phyloP scores from a whole-genome alignment of 2,797 vertebrate species.

The Mionectes olivaceus region DNA sequence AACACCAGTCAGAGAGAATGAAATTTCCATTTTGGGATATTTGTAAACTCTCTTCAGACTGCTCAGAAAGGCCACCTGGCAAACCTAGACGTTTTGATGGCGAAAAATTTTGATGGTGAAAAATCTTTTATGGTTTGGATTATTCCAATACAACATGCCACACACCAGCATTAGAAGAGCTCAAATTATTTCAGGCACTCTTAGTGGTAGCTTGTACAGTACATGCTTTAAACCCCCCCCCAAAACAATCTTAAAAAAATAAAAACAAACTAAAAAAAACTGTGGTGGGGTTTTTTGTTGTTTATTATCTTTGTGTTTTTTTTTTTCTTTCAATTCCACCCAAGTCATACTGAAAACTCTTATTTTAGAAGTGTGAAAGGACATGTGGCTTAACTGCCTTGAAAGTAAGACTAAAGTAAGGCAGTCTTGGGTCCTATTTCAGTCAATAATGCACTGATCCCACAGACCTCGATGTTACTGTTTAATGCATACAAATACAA shows the following conservation, averaged over 20 bases:
- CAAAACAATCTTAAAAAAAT: too few relatives aligned
- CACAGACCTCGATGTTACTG: background rate
- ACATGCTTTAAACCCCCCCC: too few relatives aligned
- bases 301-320: background rate
- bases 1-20: background rate
- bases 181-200: background rate
- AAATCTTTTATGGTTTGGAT: background rate
- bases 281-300: too few relatives aligned
- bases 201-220: too few relatives aligned
- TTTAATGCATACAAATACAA: background rate
- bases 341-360: background rate
- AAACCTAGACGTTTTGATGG: background rate
- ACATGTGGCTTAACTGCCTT: background rate
- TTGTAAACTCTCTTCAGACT: background rate
- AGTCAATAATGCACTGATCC: background rate
- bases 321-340: background rate
- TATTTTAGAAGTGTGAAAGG: background rate
- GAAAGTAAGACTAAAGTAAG: background rate
- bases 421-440: fast-evolving
- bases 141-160: background rate
- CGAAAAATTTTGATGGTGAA: background rate
- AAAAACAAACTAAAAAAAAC: too few relatives aligned
- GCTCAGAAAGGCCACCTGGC: background rate
- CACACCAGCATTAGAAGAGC: background rate
- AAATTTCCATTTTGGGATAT: background rate